phyloP scores from a whole-genome alignment of 2,797 vertebrate genomes.

The Coluber constrictor region DNA sequence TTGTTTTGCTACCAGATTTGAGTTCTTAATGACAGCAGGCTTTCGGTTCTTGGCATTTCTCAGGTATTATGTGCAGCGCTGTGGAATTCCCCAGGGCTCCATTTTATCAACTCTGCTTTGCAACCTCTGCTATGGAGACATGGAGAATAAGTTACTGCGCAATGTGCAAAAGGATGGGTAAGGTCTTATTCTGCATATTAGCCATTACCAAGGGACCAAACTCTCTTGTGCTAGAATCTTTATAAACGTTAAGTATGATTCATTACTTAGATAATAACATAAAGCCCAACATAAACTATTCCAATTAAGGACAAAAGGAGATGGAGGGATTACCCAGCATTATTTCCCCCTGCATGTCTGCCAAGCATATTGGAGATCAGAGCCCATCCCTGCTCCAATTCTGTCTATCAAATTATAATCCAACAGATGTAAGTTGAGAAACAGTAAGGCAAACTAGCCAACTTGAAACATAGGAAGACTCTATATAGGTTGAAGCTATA shows the following conservation, averaged over 20 bases:
- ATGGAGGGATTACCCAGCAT: not conserved
- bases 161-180: conserved; percentile 80
- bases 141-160: conserved; percentile 83
- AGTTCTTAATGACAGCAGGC: not conserved
- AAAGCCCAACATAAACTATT: not conserved
- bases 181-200: not conserved
- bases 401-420: not conserved
- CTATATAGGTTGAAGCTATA: not conserved
- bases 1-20: not conserved
- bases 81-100: conserved; percentile 91
- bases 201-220: not conserved
- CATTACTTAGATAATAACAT: not conserved
- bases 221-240: too few relatives aligned
- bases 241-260: not conserved
- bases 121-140: conserved; percentile 91
- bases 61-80: conserved; percentile 83
- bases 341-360: not conserved
- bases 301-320: not conserved
- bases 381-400: not conserved
- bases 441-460: not conserved
- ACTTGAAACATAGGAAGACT: not conserved
- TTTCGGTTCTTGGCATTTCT: conserved; percentile 25
- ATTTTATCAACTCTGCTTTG: conserved; percentile 87
- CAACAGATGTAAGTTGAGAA: not conserved
- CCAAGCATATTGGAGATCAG: not conserved